phyloP scores from a whole-genome alignment of 2,888 invertebrate genomes.

The Cephus nigrinus region DNA sequence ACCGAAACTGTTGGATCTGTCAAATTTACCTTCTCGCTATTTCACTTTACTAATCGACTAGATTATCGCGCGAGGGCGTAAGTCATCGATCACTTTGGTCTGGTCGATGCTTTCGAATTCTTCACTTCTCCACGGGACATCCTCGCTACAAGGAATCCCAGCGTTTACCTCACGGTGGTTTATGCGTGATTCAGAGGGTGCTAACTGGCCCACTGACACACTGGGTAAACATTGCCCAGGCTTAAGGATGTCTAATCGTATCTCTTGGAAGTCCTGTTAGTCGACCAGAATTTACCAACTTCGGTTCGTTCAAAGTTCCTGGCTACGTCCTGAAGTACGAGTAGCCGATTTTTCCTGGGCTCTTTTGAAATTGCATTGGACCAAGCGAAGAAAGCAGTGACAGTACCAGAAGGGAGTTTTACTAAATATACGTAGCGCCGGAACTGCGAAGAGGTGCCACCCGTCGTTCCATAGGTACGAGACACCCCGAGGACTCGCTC shows the following conservation, averaged over 20 bases:
- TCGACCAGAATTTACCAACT: background rate
- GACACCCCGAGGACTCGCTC: background rate
- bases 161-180: background rate
- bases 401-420: background rate
- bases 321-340: background rate
- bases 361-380: background rate
- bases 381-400: background rate
- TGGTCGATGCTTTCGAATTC: background rate
- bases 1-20: background rate
- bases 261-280: background rate
- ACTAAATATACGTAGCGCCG: background rate
- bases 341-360: background rate
- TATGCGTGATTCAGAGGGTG: background rate
- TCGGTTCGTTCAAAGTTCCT: background rate
- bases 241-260: background rate
- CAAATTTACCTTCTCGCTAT: background rate
- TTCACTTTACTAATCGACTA: background rate
- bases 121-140: background rate
- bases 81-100: background rate
- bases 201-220: constrained; percentile 3
- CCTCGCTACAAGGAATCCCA: background rate
- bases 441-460: background rate
- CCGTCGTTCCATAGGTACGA: background rate
- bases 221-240: background rate
- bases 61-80: background rate